Evolutionary conservation across 2,888 invertebrate species (phyloP).

Genomic region (Calameuta pallipes): DNA sequence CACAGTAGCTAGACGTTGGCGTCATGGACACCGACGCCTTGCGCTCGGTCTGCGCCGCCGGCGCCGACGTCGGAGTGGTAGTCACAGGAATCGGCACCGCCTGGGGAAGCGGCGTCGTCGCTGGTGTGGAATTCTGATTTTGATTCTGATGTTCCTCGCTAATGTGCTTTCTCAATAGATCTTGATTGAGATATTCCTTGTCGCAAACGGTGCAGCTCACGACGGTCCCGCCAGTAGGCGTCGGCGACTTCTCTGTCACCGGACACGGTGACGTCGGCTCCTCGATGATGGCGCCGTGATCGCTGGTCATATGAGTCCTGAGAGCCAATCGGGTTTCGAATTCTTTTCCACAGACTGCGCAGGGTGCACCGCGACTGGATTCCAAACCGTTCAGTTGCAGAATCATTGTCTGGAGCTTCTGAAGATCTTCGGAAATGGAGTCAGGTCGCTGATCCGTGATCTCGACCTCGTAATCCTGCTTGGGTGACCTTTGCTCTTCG

Average conservation of each 20-base stretch:
- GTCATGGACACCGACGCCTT: slow-evolving; percentile 73
- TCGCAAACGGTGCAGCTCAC: slow-evolving; percentile 70
- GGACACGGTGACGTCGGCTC: slow-evolving; percentile 47
- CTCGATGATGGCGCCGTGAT: slow-evolving; percentile 69
- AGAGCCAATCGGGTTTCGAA: slow-evolving; percentile 79
- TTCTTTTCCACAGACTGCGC: slow-evolving; percentile 79
- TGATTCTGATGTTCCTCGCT: slow-evolving; percentile 74
- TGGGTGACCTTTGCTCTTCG: slow-evolving; percentile 47
- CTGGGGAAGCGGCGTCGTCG: slow-evolving; percentile 27
- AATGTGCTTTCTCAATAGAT: slow-evolving; percentile 77
- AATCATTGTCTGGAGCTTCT: slow-evolving; percentile 91
- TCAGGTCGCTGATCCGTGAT: slow-evolving; percentile 69
- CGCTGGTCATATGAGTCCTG: slow-evolving; percentile 76
- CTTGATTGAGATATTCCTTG: slow-evolving; percentile 72
- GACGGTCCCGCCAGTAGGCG: slow-evolving; percentile 29
- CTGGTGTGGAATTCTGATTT: slow-evolving; percentile 67
- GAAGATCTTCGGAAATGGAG: slow-evolving; percentile 85
- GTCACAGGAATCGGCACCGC: slow-evolving; percentile 25
- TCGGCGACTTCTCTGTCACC: slow-evolving; percentile 62
- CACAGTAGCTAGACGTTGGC: slow-evolving; percentile 90
- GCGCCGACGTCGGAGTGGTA: slow-evolving; percentile 34
- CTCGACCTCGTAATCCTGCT: slow-evolving; percentile 55
- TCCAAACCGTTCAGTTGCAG: slow-evolving; percentile 87
- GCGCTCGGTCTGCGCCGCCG: slow-evolving; percentile 65
- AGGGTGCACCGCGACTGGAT: slow-evolving; percentile 70